Percentiles rank a stretch among this genome's conserved stretches.
These are phyloP conservation scores for Actenoides lindsayi DNA, from an alignment of 2,113 vertebrate species.

Conservation along the genomic window DNA sequence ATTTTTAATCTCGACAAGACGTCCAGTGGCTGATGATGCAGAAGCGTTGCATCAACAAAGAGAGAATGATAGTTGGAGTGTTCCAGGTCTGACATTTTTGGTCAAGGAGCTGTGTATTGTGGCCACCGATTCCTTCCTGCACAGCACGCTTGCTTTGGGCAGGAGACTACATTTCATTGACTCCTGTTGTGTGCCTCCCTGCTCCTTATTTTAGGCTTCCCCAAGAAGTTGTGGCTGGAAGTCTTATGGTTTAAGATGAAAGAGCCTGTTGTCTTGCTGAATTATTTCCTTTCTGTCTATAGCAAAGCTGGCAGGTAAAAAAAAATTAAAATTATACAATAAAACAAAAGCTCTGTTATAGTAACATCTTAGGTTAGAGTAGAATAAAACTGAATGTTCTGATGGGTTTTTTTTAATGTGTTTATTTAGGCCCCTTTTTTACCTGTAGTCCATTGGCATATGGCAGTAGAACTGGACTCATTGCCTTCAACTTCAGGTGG, in stretches of 20 bases:
- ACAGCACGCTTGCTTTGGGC: conserved; percentile 7
- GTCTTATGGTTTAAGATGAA: conserved; percentile 31
- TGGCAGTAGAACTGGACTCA: neutral
- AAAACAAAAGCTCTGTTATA: conserved; percentile 23
- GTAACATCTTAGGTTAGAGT: neutral
- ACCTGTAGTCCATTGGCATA: neutral
- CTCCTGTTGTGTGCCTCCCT: conserved; percentile 1
- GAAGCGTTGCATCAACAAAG: neutral
- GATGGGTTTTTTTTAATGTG: neutral
- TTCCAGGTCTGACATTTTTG: neutral
- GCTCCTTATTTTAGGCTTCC: conserved; percentile 1
- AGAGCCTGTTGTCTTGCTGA: conserved; percentile 55
- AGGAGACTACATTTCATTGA: neutral
- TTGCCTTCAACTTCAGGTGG: neutral
- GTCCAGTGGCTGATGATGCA: conserved; percentile 5
- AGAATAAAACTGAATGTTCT: neutral
- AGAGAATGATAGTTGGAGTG: neutral
- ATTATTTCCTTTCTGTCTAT: conserved; percentile 45
- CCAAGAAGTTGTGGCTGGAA: neutral
- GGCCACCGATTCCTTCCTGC: neutral
- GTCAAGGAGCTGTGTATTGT: neutral
- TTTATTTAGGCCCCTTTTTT: neutral
- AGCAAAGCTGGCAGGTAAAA: conserved; percentile 30
- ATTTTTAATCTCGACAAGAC: conserved; percentile 32
- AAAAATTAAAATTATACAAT: neutral